These are phyloP conservation scores for Tachuris rubrigastra DNA, from an alignment of 2,113 vertebrate genomes.

Conservation along the genomic window DNA sequence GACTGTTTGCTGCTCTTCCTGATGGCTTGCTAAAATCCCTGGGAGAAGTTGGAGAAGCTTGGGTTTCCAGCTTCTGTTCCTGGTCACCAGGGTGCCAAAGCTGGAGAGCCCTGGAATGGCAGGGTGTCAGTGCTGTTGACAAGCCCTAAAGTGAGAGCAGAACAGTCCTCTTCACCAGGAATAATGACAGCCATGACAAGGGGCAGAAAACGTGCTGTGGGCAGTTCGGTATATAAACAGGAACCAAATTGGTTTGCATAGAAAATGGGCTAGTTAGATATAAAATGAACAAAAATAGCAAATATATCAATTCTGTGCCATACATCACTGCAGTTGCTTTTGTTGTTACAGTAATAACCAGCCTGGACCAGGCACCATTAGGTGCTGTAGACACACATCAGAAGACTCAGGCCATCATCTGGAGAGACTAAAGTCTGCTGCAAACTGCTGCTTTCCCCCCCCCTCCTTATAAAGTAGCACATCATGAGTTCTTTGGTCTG, in stretches of 20 bases:
- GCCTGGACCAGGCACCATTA: not conserved
- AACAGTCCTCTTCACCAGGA: not conserved
- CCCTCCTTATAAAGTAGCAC: not conserved
- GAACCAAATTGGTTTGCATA: not conserved
- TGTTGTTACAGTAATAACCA: not conserved
- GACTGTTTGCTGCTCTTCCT: not conserved
- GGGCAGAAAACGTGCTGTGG: not conserved
- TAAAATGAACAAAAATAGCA: not conserved
- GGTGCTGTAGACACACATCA: rapidly evolving
- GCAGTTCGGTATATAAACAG: not conserved
- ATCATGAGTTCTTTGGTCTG: not conserved
- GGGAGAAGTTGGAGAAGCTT: not conserved
- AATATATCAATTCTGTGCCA: not conserved
- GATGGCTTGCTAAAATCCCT: not conserved
- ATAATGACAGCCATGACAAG: not conserved
- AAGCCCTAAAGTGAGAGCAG: not conserved
- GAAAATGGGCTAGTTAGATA: not conserved
- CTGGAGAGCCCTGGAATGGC: not conserved
- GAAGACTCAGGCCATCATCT: not conserved
- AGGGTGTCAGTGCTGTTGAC: not conserved
- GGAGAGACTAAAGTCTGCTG: not conserved
- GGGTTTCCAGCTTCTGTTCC: not conserved
- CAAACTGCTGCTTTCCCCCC: not conserved
- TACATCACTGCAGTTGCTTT: not conserved
- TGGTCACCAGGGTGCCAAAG: not conserved